Evolutionary conservation across 2,888 invertebrate genomes (phyloP).

Genomic region (Apantesis nais): DNA sequence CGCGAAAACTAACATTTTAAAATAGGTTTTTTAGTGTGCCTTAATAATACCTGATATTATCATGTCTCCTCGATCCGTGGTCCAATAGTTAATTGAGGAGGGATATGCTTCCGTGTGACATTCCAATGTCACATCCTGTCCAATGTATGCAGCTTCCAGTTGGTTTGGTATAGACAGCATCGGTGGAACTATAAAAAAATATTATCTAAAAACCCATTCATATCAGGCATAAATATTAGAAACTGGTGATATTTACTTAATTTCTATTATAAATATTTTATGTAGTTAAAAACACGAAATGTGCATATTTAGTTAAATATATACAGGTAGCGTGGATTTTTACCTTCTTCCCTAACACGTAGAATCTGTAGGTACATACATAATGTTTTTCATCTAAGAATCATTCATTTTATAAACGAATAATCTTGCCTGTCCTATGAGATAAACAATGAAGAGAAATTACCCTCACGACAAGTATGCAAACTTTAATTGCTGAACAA

Average conservation of each 20-base stretch:
- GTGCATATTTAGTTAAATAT: neutral
- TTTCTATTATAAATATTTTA: too few relatives aligned
- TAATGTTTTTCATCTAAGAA: neutral
- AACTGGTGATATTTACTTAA: neutral
- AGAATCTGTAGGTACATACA: too few relatives aligned
- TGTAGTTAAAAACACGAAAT: neutral
- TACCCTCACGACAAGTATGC: neutral
- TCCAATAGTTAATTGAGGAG: conserved; percentile 97
- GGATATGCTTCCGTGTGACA: conserved; percentile 97
- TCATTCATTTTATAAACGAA: too few relatives aligned
- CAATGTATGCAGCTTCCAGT: conserved; percentile 94
- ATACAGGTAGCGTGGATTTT: neutral
- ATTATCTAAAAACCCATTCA: neutral
- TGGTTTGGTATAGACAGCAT: conserved; percentile 97
- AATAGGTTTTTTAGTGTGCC: neutral
- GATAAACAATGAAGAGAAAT: neutral
- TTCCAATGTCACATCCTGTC: conserved; percentile 94
- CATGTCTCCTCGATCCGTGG: conserved; percentile 95
- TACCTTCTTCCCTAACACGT: neutral
- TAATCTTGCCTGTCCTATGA: too few relatives aligned
- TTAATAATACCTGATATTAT: conserved; percentile 91
- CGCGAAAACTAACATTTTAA: neutral
- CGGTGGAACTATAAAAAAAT: conserved; percentile 92
- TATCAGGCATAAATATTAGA: neutral
- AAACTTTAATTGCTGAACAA: neutral